Conservation (phyloP, 2,113 vertebrate species). For the Silurus meridionalis region DNA sequence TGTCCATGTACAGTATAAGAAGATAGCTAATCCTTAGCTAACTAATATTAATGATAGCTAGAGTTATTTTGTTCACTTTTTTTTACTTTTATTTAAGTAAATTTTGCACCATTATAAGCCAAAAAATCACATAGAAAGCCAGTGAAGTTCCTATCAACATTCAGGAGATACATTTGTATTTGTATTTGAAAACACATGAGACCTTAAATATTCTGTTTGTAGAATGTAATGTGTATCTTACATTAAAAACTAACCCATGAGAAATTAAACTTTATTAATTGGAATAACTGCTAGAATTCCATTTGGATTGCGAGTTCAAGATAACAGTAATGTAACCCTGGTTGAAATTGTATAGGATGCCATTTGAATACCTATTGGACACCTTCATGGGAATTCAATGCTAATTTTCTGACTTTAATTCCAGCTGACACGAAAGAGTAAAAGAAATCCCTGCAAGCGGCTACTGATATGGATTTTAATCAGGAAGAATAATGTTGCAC, state of each 20-base stretch:
- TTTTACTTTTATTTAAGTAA: background rate
- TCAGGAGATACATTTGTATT: too few species aligned
- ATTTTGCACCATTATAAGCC: background rate
- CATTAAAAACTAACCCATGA: background rate
- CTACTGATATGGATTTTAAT: constrained; percentile 6
- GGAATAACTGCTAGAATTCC: background rate
- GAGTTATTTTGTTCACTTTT: background rate
- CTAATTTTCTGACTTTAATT: background rate
- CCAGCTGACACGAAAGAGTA: background rate
- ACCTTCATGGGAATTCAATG: background rate
- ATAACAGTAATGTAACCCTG: background rate
- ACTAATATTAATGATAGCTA: background rate
- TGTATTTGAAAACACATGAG: background rate
- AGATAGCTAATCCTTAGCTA: background rate
- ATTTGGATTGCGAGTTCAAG: background rate
- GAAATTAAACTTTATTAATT: background rate
- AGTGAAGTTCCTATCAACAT: background rate
- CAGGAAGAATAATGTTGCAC: constrained; percentile 13
- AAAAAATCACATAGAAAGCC: background rate
- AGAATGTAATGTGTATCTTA: background rate
- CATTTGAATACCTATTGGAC: background rate
- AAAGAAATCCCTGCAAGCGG: background rate
- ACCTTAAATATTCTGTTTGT: background rate
- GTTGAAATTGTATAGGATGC: background rate
- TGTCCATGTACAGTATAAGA: too few species aligned